Evolutionary conservation across 2,797 vertebrate genomes (phyloP), one percentile per base, ranked within the genome.

Genomic region (Premnoplex brunnescens): DNA sequence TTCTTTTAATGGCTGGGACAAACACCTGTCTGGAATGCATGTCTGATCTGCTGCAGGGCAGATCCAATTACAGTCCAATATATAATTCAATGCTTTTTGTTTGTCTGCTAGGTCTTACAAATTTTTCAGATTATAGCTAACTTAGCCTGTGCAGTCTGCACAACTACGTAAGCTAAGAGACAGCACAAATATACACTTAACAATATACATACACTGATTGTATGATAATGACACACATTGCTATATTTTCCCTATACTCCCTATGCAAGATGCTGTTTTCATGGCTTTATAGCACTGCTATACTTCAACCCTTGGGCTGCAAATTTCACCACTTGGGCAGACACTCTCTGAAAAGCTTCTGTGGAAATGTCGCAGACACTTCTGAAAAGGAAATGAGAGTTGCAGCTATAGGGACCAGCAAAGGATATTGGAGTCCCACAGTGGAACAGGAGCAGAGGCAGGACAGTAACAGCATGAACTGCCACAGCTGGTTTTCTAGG

Each of bases 61-160:
- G 59, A 96, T 91, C 46, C 94, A 96, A 54, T 92, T 96, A 91
- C 62, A 95, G 90, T 52, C 43, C 72, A 82, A 88, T 48, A 39
- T 36, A 41, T 36, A 56, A 96, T 91, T 73, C 55, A 94, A 71
- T 58, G 85, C 21, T 54, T 81, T 82, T 62, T 64, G 59, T 72
- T 96, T 86, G 79, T 30, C 60, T 89, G 58, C 68, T 78, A 58
- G 26, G 28, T 88, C 51, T 82, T 28, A 59, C 28, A 43, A 67
- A 71, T 54, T 11, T 49, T 71, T 41, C 26, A 77, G 19, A 16
- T 76, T 74, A 83, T 2, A 85, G 36, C 26, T 28, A 9, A 91
- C 72, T 27, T 56, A 81, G 14, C 62, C 78, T 54, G 27, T n/a
- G 55, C 46, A 74, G 93, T 37, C 91, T 85, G 62, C 41, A 66